phyloP scores from a whole-genome alignment of 2,113 vertebrate genomes.

The Megaleporinus macrocephalus region DNA sequence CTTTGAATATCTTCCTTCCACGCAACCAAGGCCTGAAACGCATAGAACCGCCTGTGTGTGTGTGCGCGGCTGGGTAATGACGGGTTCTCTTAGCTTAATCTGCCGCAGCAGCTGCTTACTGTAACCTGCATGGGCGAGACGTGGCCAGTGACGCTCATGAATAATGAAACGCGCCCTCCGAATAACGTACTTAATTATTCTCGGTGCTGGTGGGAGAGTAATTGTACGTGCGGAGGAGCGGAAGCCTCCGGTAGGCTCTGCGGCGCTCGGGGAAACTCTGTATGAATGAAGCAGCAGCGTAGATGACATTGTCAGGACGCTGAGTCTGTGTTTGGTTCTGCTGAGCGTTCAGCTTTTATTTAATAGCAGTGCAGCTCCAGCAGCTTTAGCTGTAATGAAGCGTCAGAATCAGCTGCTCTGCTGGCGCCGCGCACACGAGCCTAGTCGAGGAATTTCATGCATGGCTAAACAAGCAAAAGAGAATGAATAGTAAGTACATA shows the following conservation, averaged over 20 bases:
- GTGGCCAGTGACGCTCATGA: constrained; percentile 52
- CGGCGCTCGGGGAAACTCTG: background rate
- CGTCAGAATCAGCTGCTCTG: background rate
- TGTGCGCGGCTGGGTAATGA: constrained; percentile 57
- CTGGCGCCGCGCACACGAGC: background rate
- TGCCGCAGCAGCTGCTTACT: constrained; percentile 62
- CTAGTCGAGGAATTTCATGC: background rate
- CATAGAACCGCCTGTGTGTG: constrained; percentile 55
- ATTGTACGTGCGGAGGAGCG: background rate
- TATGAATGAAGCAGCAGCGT: background rate
- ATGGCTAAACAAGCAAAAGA: background rate
- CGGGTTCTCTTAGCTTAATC: constrained; percentile 64
- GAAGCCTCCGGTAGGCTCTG: background rate
- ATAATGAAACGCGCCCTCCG: constrained; percentile 60
- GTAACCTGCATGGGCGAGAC: constrained; percentile 63
- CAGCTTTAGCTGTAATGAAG: background rate
- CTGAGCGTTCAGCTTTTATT: background rate
- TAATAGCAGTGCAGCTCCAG: background rate
- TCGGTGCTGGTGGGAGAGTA: background rate
- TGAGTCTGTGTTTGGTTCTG: background rate
- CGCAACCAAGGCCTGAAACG: constrained; percentile 50
- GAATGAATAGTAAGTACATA: background rate
- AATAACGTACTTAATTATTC: constrained; percentile 57
- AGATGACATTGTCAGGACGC: background rate
- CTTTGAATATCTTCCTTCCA: constrained; percentile 61